Base-by-base conservation (phyloP, 2,888 invertebrate genomes). In the Cantharis nigra region DNA sequence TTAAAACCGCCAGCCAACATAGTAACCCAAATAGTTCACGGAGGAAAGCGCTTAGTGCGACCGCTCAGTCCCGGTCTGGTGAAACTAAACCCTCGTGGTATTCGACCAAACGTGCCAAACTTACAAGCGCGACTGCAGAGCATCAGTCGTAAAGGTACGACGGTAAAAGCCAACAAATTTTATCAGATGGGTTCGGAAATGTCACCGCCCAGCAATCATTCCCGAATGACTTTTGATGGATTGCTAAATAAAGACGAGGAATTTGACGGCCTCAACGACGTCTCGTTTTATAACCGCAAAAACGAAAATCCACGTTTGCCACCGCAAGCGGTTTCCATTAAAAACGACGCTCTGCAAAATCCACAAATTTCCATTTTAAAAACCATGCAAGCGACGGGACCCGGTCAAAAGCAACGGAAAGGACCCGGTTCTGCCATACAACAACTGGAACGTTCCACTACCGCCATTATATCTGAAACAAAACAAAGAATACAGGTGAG, bases 1-100 rank as follows among this genome's bases (percentile, higher is more conserved):
- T 87, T 92, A 76, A 92, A 92, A 84, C 91, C 91, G 81, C 92
- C 92, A 84, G 90, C 92, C 0, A 91, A 92, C 1, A 90, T 92
- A 23, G 91, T 92, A 0, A 49, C 49, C 2, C 49, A 49, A 0
- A 49, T 49, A n/a, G 91, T 91, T 11, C 90, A 91, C 49, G 91
- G 92, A 1, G 88, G 85, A 74, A 88, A 87, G 78, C 83, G 87
- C 16, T 80, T 85, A 9, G 85, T 87, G 14, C 87, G 88, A 81
- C 84, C 84, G 2, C 83, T 83, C 33, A 79, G 78, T 69, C 82
- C 82, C 5, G 79, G 81, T n/a, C 74, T 86, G 13, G 82, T 86
- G 1, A 88, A 88, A 76, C 84, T 88, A 78, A 87, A 86, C 71
- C 85, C 88, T 71, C 84, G 86, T 64, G 87, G 87, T 76, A 83